Percentiles rank a stretch among this genome's conserved stretches.
phyloP scores from a whole-genome alignment of 53 echinoderm and acorn worm genomes.

The Glandiceps talaboti region DNA sequence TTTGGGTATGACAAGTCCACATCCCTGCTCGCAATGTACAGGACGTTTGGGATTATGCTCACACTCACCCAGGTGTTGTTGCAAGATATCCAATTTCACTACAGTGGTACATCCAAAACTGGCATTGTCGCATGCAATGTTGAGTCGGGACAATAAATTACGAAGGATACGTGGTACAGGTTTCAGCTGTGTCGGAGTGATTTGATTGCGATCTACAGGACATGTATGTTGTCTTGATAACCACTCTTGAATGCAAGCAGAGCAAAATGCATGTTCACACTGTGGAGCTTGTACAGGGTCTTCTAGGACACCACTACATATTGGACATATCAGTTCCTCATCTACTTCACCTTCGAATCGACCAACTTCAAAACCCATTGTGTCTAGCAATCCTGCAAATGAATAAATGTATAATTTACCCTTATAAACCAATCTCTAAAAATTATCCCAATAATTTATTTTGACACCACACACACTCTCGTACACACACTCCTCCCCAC shows the following conservation, averaged over 20 bases:
- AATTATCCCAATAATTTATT: too few species aligned
- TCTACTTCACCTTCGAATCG: constrained; percentile 96
- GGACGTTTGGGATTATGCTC: constrained; percentile 95
- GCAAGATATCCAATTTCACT: constrained; percentile 71
- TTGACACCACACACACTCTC: too few species aligned
- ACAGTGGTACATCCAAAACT: constrained; percentile 63
- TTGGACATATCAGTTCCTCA: constrained; percentile 95
- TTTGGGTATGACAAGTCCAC: constrained; percentile 93
- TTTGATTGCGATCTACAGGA: constrained; percentile 85
- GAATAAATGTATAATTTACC: too few species aligned
- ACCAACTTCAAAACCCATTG: constrained; percentile 89
- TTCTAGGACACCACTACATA: constrained; percentile 87
- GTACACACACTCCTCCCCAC: too few species aligned
- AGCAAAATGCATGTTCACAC: constrained; percentile 96
- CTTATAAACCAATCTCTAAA: too few species aligned
- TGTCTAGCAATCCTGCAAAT: too few species aligned
- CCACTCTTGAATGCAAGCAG: constrained; percentile 87
- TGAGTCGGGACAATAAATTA: constrained; percentile 75
- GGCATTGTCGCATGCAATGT: constrained; percentile 78
- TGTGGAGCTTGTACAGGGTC: constrained; percentile 92
- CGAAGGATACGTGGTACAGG: constrained; percentile 88
- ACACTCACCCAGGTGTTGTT: constrained; percentile 75
- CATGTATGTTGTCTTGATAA: constrained; percentile 76
- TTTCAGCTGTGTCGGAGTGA: constrained; percentile 78
- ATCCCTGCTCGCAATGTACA: constrained; percentile 72